Evolutionary conservation across 2,888 invertebrate species (phyloP), one percentile per base, ranked within the genome.

Genomic region (Leuctra nigra): DNA sequence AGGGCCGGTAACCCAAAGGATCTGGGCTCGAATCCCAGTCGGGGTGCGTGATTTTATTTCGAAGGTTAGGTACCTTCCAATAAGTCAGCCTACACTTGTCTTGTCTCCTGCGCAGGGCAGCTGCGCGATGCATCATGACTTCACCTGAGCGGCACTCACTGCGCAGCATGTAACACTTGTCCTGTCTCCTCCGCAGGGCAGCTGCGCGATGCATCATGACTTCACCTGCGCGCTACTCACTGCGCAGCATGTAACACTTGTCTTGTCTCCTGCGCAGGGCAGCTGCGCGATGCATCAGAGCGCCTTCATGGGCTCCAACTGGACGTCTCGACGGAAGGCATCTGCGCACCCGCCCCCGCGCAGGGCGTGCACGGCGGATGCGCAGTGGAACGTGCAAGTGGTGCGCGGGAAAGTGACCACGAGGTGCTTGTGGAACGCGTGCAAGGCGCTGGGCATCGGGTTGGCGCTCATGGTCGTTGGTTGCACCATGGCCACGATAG

Each of bases 341-440:
- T 59, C 61, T 13, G 53, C 54, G n/a, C 56, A 57, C 4, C 38
- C 58, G 9, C 57, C 56, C 53, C 55, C 59, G 69, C 72, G 72
- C 36, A 44, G 56, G 71, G 70, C 71, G 69, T 69, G 70, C 70
- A 72, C 73, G 69, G 72, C 70, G 69, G 71, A 69, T 69, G 66
- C 70, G 63, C 64, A 58, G 22, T 59, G 57, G 58, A 59, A 61
- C 61, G 62, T 67, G 62, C 78, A 86, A 80, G 88, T 90, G 72
- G 88, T 89, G 68, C 81, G 83, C 60, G 89, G 90, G 59, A 91
- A 91, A 75, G 90, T 91, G 78, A 89, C 91, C 66, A 86, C 90
- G 46, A 81, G 85, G 68, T 94, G 93, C 70, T 77, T 95, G 63
- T 95, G 94, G 93, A 91, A 93, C 70, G 94, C 94, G 25, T 94